phyloP scores from a whole-genome alignment of 2,888 invertebrate genomes.

The Peribatodes rhomboidaria region DNA sequence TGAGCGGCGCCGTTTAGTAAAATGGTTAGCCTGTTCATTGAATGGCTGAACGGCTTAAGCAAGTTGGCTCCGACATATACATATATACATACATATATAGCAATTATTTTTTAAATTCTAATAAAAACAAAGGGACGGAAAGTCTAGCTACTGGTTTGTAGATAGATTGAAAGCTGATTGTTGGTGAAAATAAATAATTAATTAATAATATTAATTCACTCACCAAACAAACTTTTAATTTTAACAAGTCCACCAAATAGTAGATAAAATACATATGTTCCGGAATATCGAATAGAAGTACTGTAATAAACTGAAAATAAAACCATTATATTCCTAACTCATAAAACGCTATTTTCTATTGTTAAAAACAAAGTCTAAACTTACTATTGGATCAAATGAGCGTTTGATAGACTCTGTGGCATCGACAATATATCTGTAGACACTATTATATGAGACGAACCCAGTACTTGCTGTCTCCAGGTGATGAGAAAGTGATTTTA shows the following conservation, averaged over 20 bases:
- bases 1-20: too few relatives aligned
- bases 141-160: too few relatives aligned
- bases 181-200: too few relatives aligned
- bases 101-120: too few relatives aligned
- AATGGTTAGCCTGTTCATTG: too few relatives aligned
- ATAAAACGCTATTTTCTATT: background rate
- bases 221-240: background rate
- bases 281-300: slow-evolving; percentile 13
- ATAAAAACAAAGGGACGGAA: too few relatives aligned
- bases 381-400: slow-evolving; percentile 12
- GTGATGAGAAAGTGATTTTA: background rate
- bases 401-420: background rate
- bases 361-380: background rate
- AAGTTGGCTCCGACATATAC: too few relatives aligned
- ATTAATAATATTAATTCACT: background rate
- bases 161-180: too few relatives aligned
- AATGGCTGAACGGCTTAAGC: too few relatives aligned
- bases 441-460: background rate
- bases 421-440: slow-evolving; percentile 6
- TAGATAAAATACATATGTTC: slow-evolving; percentile 8
- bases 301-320: slow-evolving; percentile 11
- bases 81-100: too few relatives aligned
- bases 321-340: too few relatives aligned
- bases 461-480: background rate
- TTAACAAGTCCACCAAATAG: background rate